phyloP scores from a whole-genome alignment of 2,797 vertebrate genomes.

The Remorina albescens region DNA sequence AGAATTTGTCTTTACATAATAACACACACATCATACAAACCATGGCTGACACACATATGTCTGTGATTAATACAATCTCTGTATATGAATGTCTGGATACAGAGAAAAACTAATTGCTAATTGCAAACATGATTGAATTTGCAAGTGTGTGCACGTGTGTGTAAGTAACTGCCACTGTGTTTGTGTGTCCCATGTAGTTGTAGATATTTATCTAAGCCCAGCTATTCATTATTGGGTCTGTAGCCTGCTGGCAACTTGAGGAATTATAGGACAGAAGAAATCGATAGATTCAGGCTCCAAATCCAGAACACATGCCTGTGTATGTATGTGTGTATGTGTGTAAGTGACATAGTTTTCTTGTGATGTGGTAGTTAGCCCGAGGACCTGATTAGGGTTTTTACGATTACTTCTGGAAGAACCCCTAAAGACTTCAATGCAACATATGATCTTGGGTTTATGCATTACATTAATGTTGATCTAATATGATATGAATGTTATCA shows the following conservation, averaged over 20 bases:
- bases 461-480: neutral
- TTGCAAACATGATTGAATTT: slow-evolving; percentile 11
- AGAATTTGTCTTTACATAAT: too few relatives aligned
- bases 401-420: slow-evolving; percentile 42
- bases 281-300: slow-evolving; percentile 62
- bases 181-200: slow-evolving; percentile 33
- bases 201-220: slow-evolving; percentile 63
- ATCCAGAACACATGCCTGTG: slow-evolving; percentile 17
- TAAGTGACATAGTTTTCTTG: slow-evolving; percentile 35
- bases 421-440: neutral
- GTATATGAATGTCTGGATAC: too few relatives aligned
- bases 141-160: neutral
- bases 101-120: slow-evolving; percentile 35
- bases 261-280: slow-evolving; percentile 66
- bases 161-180: neutral
- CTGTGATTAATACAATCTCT: slow-evolving; percentile 18
- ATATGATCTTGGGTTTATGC: neutral
- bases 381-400: slow-evolving; percentile 31
- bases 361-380: slow-evolving; percentile 33
- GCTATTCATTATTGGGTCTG: slow-evolving; percentile 68
- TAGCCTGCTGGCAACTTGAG: slow-evolving; percentile 64
- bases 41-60: neutral
- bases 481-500: neutral
- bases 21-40: neutral
- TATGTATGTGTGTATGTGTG: slow-evolving; percentile 26